A percentile compares a stretch with the other conserved stretches of the same genome.
Conservation (phyloP, 2,113 vertebrate species). For the Neolamprologus brichardi region DNA sequence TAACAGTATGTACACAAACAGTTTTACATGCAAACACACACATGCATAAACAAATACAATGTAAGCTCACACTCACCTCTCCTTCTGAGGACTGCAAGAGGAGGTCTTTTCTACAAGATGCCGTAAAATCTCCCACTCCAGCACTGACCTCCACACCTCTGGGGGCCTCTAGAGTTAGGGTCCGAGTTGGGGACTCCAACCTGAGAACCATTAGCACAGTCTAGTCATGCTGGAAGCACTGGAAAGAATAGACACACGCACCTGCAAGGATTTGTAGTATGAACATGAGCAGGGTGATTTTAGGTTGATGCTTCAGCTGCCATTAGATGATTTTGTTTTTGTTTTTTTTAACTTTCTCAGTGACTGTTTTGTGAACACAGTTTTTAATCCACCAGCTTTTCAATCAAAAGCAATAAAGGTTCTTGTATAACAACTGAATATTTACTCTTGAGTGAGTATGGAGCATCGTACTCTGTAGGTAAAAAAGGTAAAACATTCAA, state of each 20-base stretch:
- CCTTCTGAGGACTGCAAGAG: conserved; percentile 93
- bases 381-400: neutral
- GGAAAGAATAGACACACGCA: neutral
- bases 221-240: neutral
- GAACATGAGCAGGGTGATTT: neutral
- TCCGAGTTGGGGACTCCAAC: conserved; percentile 94
- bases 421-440: neutral
- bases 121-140: conserved; percentile 90
- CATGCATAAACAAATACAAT: neutral
- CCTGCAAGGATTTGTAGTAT: neutral
- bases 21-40: neutral
- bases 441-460: neutral
- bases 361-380: neutral
- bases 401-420: neutral
- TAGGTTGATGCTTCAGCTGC: neutral
- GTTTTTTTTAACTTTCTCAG: neutral
- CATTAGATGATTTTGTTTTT: neutral
- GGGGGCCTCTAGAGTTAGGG: conserved; percentile 92
- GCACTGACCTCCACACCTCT: conserved; percentile 90
- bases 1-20: neutral
- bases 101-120: conserved; percentile 90
- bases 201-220: conserved; percentile 60
- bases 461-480: neutral
- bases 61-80: conserved; percentile 39
- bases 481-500: neutral